A percentile compares a stretch with the other conserved stretches of the same genome.
Evolutionary conservation across 2,797 vertebrate genomes (phyloP).

Genomic region (Rhinatrema bivittatum): DNA sequence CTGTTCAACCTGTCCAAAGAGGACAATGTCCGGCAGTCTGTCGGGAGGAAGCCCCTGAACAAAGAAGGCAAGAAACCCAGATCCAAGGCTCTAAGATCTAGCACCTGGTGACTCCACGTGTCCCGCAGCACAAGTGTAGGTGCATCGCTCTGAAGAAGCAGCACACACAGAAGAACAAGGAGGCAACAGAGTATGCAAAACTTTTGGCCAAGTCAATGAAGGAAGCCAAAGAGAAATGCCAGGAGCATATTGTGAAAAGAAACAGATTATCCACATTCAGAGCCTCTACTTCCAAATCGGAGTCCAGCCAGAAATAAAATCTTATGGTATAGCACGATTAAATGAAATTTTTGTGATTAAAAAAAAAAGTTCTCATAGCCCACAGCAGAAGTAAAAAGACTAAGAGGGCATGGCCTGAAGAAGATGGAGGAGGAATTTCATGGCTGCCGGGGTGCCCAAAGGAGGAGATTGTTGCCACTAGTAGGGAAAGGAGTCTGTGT

Average conservation of each 20-base stretch:
- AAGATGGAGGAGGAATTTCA: no score
- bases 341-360: conserved; percentile 18
- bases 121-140: conserved; percentile 89
- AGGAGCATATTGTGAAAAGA: conserved; percentile 96
- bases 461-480: no score
- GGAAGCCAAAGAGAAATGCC: conserved; percentile 96
- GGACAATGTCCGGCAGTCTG: conserved; percentile 93
- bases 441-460: no score
- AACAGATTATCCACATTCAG: conserved; percentile 92
- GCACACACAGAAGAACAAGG: conserved; percentile 94
- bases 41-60: conserved; percentile 88
- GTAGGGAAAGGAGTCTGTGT: no score
- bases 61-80: conserved; percentile 97
- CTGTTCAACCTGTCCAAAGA: conserved; percentile 97
- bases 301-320: conserved; percentile 93
- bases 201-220: conserved; percentile 97
- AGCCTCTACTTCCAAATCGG: conserved; percentile 94
- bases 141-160: conserved; percentile 95
- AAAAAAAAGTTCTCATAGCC: no score
- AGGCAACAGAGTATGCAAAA: conserved; percentile 92
- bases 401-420: no score
- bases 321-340: conserved; percentile 27
- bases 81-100: conserved; percentile 96
- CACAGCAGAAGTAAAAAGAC: no score
- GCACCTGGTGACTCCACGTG: conserved; percentile 90